Evolutionary conservation across 1,140 invertebrate genomes (phyloP).

Genomic region (Radopholus similis): DNA sequence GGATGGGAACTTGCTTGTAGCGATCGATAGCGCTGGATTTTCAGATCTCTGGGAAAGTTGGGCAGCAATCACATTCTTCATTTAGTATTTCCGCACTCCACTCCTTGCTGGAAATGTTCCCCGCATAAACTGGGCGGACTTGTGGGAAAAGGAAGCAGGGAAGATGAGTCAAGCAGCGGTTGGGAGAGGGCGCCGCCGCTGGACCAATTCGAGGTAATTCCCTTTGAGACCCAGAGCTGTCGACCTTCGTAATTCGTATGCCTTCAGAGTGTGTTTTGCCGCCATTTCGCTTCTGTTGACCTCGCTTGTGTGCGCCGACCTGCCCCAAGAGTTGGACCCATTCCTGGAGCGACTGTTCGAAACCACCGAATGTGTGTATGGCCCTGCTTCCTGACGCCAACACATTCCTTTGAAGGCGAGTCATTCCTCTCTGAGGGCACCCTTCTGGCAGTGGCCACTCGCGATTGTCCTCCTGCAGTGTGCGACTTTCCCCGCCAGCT

Average conservation of each 20-base stretch:
- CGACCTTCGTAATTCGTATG: too few relatives aligned
- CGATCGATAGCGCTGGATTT: background rate
- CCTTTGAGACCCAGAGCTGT: too few relatives aligned
- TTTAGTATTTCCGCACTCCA: background rate
- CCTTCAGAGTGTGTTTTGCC: too few relatives aligned
- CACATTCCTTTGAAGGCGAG: slow-evolving; percentile 44
- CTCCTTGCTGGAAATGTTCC: background rate
- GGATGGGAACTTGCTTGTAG: background rate
- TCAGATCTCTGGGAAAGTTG: background rate
- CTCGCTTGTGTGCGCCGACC: slow-evolving; percentile 29
- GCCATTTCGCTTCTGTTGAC: background rate
- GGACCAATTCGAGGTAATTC: too few relatives aligned
- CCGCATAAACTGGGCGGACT: background rate
- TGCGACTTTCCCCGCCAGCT: slow-evolving; percentile 58
- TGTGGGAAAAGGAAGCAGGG: background rate
- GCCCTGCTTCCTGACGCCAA: background rate
- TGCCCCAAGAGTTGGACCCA: slow-evolving; percentile 50
- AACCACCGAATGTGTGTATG: slow-evolving; percentile 49
- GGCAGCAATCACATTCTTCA: background rate
- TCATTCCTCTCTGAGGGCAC: slow-evolving; percentile 42
- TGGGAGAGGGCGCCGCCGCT: too few relatives aligned
- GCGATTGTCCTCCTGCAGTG: slow-evolving; percentile 45
- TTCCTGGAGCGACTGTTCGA: slow-evolving; percentile 56
- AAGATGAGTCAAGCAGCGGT: background rate
- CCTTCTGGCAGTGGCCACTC: slow-evolving; percentile 48